phyloP scores from a whole-genome alignment of 1,140 invertebrate genomes.

The Cotesia chilonis region DNA sequence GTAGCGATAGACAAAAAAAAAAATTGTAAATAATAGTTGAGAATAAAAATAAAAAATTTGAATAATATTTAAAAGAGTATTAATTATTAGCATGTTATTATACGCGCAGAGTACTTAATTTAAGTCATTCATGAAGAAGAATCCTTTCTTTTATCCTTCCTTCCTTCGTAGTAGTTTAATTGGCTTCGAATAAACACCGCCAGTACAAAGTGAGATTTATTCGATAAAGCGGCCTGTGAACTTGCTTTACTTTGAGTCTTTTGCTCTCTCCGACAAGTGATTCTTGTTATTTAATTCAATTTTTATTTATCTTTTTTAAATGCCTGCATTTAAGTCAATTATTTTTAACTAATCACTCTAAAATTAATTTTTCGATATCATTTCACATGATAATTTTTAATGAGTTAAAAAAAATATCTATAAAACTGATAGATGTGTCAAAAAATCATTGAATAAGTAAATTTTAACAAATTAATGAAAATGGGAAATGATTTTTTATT shows the following conservation, averaged over 20 bases:
- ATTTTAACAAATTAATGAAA: slow-evolving; percentile 14
- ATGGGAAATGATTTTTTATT: slow-evolving; percentile 20
- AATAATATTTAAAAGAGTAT: slow-evolving; percentile 13
- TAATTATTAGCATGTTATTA: slow-evolving; percentile 23
- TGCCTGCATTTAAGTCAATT: background rate
- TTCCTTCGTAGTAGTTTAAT: slow-evolving; percentile 26
- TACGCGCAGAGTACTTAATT: background rate
- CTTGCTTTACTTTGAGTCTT: background rate
- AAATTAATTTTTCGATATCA: no score
- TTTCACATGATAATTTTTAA: no score
- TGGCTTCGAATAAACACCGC: slow-evolving; percentile 33
- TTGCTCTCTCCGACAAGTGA: slow-evolving; percentile 17
- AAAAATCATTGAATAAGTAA: background rate
- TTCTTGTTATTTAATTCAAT: slow-evolving; percentile 9
- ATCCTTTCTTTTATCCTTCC: slow-evolving; percentile 7
- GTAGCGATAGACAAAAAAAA: background rate
- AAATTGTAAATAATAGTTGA: no score
- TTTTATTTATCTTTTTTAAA: background rate
- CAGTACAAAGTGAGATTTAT: slow-evolving; percentile 35
- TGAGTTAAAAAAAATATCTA: background rate
- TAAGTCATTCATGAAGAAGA: slow-evolving; percentile 15
- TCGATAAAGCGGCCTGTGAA: slow-evolving; percentile 29
- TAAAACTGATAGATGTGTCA: background rate
- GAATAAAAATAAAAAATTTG: slow-evolving; percentile 6
- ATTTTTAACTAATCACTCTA: no score